Percentiles rank a stretch among this genome's conserved stretches.
These are phyloP conservation scores for Tenrec ecaudatus DNA, from an alignment of 2,113 vertebrate genomes.

Conservation along the genomic window DNA sequence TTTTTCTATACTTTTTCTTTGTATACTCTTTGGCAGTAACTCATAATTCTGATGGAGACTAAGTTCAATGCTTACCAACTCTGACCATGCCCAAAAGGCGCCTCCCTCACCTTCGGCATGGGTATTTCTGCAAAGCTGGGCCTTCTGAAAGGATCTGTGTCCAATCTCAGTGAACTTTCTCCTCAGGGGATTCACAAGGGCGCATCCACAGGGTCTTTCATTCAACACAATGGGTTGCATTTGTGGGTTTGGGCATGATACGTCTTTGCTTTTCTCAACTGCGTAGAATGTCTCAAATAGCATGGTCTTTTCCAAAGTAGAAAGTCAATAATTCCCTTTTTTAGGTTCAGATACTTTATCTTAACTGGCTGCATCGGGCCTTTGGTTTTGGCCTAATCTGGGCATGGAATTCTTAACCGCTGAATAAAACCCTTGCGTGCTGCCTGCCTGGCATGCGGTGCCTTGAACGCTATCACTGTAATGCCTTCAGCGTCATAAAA, in stretches of 20 bases:
- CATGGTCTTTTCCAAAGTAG: slow-evolving; percentile 1
- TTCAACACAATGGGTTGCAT: neutral
- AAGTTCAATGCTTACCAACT: neutral
- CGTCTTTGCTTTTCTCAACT: neutral
- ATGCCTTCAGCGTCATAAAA: slow-evolving; percentile 25
- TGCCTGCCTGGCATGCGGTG: neutral
- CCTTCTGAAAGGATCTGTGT: neutral
- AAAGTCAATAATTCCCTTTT: neutral
- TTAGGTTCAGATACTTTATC: slow-evolving; percentile 5
- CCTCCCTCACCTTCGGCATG: neutral
- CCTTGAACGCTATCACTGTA: neutral
- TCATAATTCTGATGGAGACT: neutral
- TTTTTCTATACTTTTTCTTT: neutral
- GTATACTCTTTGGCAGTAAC: neutral
- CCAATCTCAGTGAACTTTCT: neutral
- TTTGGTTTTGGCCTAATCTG: slow-evolving; percentile 49
- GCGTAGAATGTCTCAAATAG: slow-evolving; percentile 15
- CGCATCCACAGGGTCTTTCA: neutral
- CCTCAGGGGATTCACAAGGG: neutral
- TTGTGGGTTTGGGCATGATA: neutral
- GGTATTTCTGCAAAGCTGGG: neutral
- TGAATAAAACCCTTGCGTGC: neutral
- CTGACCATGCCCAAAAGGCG: neutral
- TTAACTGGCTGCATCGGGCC: neutral
- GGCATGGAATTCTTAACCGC: neutral